Evolutionary conservation across 2,113 vertebrate species (phyloP), one percentile per base, ranked within the genome.

Genomic region (Pseudolaguvia tuberculata): DNA sequence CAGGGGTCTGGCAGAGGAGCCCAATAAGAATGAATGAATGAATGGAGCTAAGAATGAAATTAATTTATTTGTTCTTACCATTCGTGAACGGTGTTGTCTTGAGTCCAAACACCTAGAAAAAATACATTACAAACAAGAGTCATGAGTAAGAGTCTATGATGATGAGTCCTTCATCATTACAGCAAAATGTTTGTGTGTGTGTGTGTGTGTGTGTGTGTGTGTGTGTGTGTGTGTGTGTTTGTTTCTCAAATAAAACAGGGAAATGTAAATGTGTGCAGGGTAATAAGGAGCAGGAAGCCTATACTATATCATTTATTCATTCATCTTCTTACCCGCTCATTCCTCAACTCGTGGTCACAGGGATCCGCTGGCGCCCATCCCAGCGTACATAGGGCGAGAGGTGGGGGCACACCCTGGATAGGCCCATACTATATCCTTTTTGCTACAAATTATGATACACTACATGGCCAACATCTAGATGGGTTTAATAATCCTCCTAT

Each of bases 51-150:
- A n/a, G n/a, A n/a, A n/a, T n/a, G n/a, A n/a, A n/a, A 50, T 27
- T 3, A 47, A 65, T 29, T 25, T 15, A 78, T 15, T 42, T 31
- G 29, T 47, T 85, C 86, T 85, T 83, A 90, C 88, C 80, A 67
- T 85, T 88, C 53, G 79, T 81, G 31, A 81, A 80, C 56, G 87
- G 89, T 78, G 84, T 87, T 83, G 79, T 75, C 76, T 85, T 90
- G 75, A 52, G 79, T 79, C 85, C 85, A n/a, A 86, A 69, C 56
- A 85, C 82, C 90, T 91, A 78, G 23, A 72, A 78, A 21, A n/a
- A 72, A 68, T 17, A 62, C 29, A 78, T 66, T 1, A 62, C 21
- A 75, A 31, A 31, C 25, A 53, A 39, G 51, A 25, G 48, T 47
- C 52, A 59, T 21, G 51, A 67, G 4, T 29, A 17, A 47, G 20